Conservation (phyloP, 2,113 vertebrate species). For the Ranitomeya imitator region DNA sequence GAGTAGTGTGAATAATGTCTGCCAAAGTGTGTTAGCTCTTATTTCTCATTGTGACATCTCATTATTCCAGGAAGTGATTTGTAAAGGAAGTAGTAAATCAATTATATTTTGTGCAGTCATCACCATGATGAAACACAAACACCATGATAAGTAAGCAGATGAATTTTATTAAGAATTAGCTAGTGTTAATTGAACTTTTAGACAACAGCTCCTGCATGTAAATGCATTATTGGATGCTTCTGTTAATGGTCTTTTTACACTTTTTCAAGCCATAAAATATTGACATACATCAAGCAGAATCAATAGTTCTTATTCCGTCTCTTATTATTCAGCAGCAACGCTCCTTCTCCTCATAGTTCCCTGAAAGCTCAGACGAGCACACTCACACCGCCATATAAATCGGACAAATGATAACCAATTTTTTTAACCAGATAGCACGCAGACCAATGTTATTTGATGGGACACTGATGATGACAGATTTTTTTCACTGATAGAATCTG, state of each 20-base stretch:
- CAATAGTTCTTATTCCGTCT: too few relatives aligned
- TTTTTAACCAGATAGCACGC: too few relatives aligned
- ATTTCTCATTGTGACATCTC: slow-evolving; percentile 69
- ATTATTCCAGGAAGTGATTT: slow-evolving; percentile 77
- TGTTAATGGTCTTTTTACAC: not conserved
- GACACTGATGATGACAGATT: too few relatives aligned
- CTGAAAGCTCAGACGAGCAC: too few relatives aligned
- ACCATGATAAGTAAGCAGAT: slow-evolving; percentile 13
- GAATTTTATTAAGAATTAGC: slow-evolving; percentile 20
- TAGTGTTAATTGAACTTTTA: slow-evolving; percentile 2
- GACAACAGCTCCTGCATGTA: not conserved
- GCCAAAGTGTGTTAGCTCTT: slow-evolving; percentile 66
- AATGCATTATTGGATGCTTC: not conserved
- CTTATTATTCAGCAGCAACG: too few relatives aligned
- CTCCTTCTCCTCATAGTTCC: too few relatives aligned
- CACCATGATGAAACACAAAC: slow-evolving; percentile 25
- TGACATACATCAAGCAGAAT: too few relatives aligned
- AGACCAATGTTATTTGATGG: too few relatives aligned
- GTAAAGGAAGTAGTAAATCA: slow-evolving; percentile 61
- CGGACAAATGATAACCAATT: too few relatives aligned
- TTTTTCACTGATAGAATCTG: too few relatives aligned
- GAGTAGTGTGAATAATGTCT: slow-evolving; percentile 74
- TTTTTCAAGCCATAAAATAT: not conserved
- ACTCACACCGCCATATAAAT: too few relatives aligned
- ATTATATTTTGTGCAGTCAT: slow-evolving; percentile 46